These are phyloP conservation scores for Amblyopsis hoosieri DNA, from an alignment of 2,797 vertebrate species.

Conservation along the genomic window DNA sequence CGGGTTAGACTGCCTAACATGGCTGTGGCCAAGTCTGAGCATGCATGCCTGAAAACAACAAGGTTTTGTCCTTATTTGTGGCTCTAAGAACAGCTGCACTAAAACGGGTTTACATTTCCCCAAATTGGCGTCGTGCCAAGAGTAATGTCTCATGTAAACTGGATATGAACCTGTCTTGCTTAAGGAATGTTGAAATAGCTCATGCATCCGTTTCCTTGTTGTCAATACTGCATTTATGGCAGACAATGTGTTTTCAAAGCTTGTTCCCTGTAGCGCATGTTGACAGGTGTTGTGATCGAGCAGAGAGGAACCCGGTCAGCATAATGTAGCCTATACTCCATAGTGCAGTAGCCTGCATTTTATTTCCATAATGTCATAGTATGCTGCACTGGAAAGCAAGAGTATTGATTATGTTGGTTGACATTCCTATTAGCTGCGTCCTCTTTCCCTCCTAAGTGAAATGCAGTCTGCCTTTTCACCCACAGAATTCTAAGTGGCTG, in stretches of 20 bases:
- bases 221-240: neutral
- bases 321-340: constrained; percentile 19
- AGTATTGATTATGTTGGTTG: constrained; percentile 52
- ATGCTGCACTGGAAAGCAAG: constrained; percentile 15
- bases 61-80: constrained; percentile 15
- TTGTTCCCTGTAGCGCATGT: constrained; percentile 11
- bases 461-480: constrained; percentile 32
- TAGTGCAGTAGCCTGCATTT: constrained; percentile 13
- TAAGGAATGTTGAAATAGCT: constrained; percentile 40
- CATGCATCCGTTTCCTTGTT: constrained; percentile 14
- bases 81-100: neutral
- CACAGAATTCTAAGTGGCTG: constrained; percentile 43
- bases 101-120: neutral
- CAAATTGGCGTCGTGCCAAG: neutral
- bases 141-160: constrained; percentile 18
- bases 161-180: constrained; percentile 26
- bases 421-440: constrained; percentile 25
- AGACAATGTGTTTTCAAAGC: too few relatives aligned
- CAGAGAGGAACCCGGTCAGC: constrained; percentile 3
- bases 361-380: neutral
- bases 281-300: neutral
- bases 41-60: constrained; percentile 21
- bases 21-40: constrained; percentile 34
- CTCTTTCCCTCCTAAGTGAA: constrained; percentile 37
- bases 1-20: neutral